phyloP scores from a whole-genome alignment of 2,113 vertebrate genomes.

The Hippocampus abdominalis region DNA sequence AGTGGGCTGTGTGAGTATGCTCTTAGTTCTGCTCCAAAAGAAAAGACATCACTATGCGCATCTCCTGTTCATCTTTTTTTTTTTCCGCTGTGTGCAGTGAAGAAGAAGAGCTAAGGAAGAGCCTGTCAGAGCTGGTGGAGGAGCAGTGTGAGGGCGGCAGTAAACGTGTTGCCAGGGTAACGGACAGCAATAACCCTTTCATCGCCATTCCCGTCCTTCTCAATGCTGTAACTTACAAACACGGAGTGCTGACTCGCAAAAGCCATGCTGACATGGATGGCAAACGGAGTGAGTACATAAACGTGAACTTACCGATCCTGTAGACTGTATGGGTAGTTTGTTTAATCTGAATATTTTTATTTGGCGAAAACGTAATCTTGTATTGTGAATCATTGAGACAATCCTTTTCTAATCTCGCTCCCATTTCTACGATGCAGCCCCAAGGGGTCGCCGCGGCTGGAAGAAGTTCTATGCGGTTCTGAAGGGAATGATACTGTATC shows the following conservation, averaged over 20 bases:
- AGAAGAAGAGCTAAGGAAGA: slow-evolving; percentile 94
- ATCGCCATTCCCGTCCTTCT: slow-evolving; percentile 88
- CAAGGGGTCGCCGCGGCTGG: slow-evolving; percentile 93
- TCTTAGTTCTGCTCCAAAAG: slow-evolving; percentile 7
- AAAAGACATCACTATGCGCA: slow-evolving; percentile 4
- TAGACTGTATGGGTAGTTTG: not conserved
- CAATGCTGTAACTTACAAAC: slow-evolving; percentile 91
- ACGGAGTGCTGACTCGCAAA: slow-evolving; percentile 89
- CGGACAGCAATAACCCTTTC: slow-evolving; percentile 93
- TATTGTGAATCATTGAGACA: not conserved
- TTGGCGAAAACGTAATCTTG: not conserved
- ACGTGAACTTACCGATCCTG: not conserved
- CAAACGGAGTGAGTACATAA: slow-evolving; percentile 83
- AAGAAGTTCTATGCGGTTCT: slow-evolving; percentile 98
- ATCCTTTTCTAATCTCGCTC: not conserved
- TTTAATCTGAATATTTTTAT: not conserved
- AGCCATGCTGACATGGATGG: slow-evolving; percentile 96
- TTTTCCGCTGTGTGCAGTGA: slow-evolving; percentile 74
- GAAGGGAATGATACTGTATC: slow-evolving; percentile 93
- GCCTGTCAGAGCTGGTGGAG: slow-evolving; percentile 93
- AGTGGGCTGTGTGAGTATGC: slow-evolving; percentile 96
- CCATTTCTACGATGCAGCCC: slow-evolving; percentile 71
- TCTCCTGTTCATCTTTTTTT: slow-evolving; percentile 38
- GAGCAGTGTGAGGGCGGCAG: slow-evolving; percentile 87
- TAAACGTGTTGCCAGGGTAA: slow-evolving; percentile 89